Conservation (phyloP, 2,113 vertebrate species). For the Heteronetta atricapilla region DNA sequence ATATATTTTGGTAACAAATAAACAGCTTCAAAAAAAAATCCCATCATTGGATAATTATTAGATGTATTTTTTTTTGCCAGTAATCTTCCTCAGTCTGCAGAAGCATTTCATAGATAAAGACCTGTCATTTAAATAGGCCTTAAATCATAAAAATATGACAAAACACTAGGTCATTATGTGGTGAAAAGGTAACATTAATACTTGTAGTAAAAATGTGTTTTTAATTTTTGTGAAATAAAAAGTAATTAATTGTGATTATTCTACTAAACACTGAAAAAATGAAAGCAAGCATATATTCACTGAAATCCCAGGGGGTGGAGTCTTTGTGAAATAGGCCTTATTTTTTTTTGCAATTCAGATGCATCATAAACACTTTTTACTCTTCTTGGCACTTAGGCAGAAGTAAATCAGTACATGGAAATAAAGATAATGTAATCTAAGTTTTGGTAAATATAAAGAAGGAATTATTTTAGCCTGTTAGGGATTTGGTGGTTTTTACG, state of each 20-base stretch:
- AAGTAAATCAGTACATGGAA: not conserved
- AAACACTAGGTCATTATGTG: not conserved
- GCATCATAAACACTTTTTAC: not conserved
- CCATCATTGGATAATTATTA: not conserved
- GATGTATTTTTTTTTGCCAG: not conserved
- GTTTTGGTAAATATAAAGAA: not conserved
- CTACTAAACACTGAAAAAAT: not conserved
- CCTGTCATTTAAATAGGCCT: not conserved
- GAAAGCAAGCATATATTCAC: not conserved
- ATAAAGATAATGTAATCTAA: not conserved
- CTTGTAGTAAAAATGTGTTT: not conserved
- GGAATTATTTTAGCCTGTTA: not conserved
- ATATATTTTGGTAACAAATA: too few relatives aligned
- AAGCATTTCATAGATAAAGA: constrained; percentile 10
- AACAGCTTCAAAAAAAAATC: too few relatives aligned
- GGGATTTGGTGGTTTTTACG: not conserved
- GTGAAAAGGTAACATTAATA: not conserved
- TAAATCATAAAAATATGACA: not conserved
- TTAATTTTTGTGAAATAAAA: not conserved
- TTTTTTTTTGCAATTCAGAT: constrained; percentile 20
- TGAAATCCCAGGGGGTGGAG: not conserved
- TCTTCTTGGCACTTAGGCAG: not conserved
- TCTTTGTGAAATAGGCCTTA: not conserved
- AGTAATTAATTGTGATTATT: not conserved
- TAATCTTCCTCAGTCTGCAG: not conserved